Percentiles rank a stretch among this genome's conserved stretches.
These are phyloP conservation scores for Antechinus stuartii DNA, from an alignment of 2,113 vertebrate genomes.

Conservation along the genomic window DNA sequence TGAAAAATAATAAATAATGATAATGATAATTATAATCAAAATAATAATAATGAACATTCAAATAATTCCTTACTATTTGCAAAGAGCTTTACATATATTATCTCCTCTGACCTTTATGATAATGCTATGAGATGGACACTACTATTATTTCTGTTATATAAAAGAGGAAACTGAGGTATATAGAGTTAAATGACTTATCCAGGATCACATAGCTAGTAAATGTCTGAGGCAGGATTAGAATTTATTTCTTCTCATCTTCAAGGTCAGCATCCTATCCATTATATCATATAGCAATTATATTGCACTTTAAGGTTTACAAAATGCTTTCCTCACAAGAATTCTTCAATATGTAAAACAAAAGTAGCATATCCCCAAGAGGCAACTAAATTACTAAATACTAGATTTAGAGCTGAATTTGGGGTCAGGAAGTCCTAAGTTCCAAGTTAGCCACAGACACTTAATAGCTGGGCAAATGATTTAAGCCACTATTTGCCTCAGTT, in stretches of 20 bases:
- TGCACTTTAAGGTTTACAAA: neutral
- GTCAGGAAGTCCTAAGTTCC: neutral
- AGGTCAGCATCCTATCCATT: neutral
- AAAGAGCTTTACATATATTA: neutral
- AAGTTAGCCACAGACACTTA: neutral
- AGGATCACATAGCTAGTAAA: neutral
- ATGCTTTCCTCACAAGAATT: neutral
- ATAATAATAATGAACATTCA: neutral
- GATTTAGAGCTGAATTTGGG: neutral
- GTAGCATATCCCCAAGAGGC: neutral
- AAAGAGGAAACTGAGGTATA: neutral
- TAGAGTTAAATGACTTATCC: neutral
- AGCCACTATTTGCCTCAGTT: neutral
- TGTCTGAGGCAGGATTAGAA: neutral
- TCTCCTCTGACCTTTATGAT: neutral
- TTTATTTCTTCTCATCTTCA: neutral
- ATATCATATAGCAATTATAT: neutral
- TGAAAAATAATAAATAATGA: too few relatives aligned
- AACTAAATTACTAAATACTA: neutral
- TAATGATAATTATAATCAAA: neutral
- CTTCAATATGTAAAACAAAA: neutral
- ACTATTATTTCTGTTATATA: neutral
- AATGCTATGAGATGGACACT: neutral
- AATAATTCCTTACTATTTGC: neutral
- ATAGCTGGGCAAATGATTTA: neutral